These are phyloP conservation scores for Dendrocopos noguchii DNA, from an alignment of 2,113 vertebrate species.

Conservation along the genomic window DNA sequence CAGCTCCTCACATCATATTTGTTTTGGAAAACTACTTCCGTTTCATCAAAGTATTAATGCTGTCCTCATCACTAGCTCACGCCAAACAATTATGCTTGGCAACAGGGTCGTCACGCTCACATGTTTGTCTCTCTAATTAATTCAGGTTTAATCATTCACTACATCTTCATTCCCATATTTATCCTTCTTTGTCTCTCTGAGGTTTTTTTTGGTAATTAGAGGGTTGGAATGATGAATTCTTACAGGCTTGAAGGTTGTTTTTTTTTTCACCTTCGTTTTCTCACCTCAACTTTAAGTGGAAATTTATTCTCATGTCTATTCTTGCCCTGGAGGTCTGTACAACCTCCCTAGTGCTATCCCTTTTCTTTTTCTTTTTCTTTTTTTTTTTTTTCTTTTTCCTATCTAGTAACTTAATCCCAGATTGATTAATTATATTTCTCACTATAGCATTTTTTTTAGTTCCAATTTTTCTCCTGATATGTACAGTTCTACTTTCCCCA, in stretches of 20 bases:
- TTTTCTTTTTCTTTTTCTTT: not conserved
- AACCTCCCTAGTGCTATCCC: slow-evolving; percentile 19
- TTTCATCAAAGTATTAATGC: not conserved
- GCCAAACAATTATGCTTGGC: not conserved
- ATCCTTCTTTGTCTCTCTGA: slow-evolving; percentile 4
- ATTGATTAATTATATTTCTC: slow-evolving; percentile 66
- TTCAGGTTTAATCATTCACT: slow-evolving; percentile 32
- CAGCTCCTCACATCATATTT: not conserved
- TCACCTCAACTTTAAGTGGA: slow-evolving; percentile 47
- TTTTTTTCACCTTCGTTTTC: slow-evolving; percentile 21
- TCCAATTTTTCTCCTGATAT: slow-evolving; percentile 58
- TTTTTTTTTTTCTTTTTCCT: not conserved
- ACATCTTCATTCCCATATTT: slow-evolving; percentile 55
- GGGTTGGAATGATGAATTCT: not conserved
- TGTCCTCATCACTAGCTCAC: not conserved
- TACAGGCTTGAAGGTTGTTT: not conserved
- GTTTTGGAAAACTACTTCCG: not conserved
- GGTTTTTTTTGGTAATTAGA: slow-evolving; percentile 43
- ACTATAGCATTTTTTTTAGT: slow-evolving; percentile 40
- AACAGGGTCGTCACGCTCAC: not conserved
- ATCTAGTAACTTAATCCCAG: slow-evolving; percentile 55
- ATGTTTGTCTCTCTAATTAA: slow-evolving; percentile 54
- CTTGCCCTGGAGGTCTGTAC: slow-evolving; percentile 34
- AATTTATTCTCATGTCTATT: slow-evolving; percentile 52
- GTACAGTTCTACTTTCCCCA: not conserved